A percentile compares a stretch with the other conserved stretches of the same genome.
These are phyloP conservation scores for Yponomeuta sedellus DNA, from an alignment of 2,888 invertebrate species.

Conservation along the genomic window DNA sequence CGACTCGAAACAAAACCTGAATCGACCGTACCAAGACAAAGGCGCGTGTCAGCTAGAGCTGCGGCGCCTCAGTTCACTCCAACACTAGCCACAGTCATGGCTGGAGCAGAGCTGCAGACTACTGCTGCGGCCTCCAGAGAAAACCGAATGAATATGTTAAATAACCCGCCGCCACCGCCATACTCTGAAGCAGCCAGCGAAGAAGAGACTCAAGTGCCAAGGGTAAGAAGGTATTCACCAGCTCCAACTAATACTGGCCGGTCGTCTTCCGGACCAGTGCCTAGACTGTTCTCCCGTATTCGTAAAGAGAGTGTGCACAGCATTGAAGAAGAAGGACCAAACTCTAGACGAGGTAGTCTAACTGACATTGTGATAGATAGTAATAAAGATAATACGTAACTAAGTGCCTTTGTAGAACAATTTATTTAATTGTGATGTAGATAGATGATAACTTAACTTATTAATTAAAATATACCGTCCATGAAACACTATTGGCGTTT, in stretches of 20 bases:
- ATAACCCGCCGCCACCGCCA: constrained; percentile 66
- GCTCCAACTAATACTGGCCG: constrained; percentile 53
- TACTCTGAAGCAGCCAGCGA: constrained; percentile 47
- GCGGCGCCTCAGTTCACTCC: constrained; percentile 64
- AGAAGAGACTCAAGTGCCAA: constrained; percentile 44
- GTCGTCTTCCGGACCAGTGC: constrained; percentile 55
- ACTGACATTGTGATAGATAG: constrained; percentile 71
- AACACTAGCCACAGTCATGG: constrained; percentile 64
- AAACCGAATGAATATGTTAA: constrained; percentile 59
- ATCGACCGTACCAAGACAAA: constrained; percentile 47
- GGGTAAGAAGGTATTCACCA: constrained; percentile 60
- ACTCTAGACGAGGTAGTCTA: constrained; percentile 61
- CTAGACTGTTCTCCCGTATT: constrained; percentile 61
- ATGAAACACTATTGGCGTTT: constrained; percentile 29
- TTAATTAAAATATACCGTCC: constrained; percentile 12
- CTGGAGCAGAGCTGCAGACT: constrained; percentile 62
- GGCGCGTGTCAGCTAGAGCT: constrained; percentile 61
- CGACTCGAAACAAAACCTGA: constrained; percentile 43
- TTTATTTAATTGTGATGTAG: constrained; percentile 23
- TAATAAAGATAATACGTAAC: constrained; percentile 66
- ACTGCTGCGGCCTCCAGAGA: constrained; percentile 63
- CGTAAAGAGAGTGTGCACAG: constrained; percentile 53
- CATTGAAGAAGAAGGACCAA: constrained; percentile 39
- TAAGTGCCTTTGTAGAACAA: constrained; percentile 49
- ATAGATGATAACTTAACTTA: not conserved